These are phyloP conservation scores for Glaucidium brasilianum DNA, from an alignment of 2,113 vertebrate genomes.

Conservation along the genomic window DNA sequence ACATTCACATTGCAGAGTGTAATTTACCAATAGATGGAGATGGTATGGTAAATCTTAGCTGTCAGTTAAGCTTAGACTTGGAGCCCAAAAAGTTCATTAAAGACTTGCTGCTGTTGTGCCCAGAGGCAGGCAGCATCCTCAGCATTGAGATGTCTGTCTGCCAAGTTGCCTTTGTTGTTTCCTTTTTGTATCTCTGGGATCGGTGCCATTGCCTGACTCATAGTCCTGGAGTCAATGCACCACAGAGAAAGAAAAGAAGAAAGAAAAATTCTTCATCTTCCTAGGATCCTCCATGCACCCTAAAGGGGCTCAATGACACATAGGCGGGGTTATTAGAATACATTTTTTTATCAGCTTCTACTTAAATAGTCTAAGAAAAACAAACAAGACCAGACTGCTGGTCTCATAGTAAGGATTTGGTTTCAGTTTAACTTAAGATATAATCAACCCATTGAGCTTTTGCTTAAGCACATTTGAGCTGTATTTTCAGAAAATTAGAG, in stretches of 20 bases:
- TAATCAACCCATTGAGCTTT: not conserved
- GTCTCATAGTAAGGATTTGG: not conserved
- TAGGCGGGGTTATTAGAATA: not conserved
- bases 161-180: not conserved
- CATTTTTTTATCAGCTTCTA: not conserved
- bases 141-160: accelerated
- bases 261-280: not conserved
- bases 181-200: not conserved
- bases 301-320: not conserved
- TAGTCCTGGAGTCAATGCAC: not conserved
- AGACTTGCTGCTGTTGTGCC: not conserved
- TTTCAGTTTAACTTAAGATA: not conserved
- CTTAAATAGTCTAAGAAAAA: not conserved
- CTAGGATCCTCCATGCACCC: not conserved
- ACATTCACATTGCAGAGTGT: not conserved
- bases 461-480: not conserved
- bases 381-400: not conserved
- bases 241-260: not conserved
- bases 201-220: not conserved
- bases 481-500: not conserved
- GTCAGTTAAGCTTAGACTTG: not conserved
- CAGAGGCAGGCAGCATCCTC: not conserved
- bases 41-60: not conserved
- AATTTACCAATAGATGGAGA: not conserved
- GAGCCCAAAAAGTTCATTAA: not conserved